Evolutionary conservation across 2,888 invertebrate species (phyloP).

Genomic region (Pseudanteris insignis): DNA sequence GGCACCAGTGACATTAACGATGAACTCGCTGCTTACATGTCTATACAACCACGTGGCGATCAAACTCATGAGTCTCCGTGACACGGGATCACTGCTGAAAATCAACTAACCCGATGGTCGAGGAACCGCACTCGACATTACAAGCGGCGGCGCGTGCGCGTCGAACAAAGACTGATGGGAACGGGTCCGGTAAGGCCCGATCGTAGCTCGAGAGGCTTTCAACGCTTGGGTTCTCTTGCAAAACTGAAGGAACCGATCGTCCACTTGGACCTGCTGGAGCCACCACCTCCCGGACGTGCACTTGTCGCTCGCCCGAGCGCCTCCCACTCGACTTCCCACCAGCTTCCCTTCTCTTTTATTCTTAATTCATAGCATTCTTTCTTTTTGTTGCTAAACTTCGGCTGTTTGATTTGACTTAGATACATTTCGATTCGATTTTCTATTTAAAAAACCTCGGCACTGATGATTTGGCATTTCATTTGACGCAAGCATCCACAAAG

Average conservation of each 20-base stretch:
- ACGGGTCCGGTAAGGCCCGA: slow-evolving; percentile 20
- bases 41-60: slow-evolving; percentile 3
- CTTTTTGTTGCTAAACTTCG: slow-evolving; percentile 32
- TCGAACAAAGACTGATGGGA: slow-evolving; percentile 21
- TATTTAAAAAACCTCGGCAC: no score
- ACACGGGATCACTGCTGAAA: slow-evolving; percentile 4
- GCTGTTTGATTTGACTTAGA: no score
- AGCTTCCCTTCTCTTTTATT: slow-evolving; percentile 36
- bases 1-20: slow-evolving; percentile 48
- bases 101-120: neutral
- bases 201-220: slow-evolving; percentile 2
- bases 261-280: slow-evolving; percentile 46
- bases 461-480: no score
- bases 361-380: slow-evolving; percentile 31
- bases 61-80: slow-evolving; percentile 10
- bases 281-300: slow-evolving; percentile 22
- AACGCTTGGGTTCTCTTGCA: slow-evolving; percentile 62
- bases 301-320: slow-evolving; percentile 22
- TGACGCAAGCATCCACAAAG: no score
- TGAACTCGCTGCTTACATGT: slow-evolving; percentile 4
- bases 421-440: no score
- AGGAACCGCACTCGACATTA: slow-evolving; percentile 28
- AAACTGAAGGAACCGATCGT: slow-evolving; percentile 56
- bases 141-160: slow-evolving; percentile 6
- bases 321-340: slow-evolving; percentile 29